Conservation (phyloP, 2,113 vertebrate genomes). For the Psophia crepitans region DNA sequence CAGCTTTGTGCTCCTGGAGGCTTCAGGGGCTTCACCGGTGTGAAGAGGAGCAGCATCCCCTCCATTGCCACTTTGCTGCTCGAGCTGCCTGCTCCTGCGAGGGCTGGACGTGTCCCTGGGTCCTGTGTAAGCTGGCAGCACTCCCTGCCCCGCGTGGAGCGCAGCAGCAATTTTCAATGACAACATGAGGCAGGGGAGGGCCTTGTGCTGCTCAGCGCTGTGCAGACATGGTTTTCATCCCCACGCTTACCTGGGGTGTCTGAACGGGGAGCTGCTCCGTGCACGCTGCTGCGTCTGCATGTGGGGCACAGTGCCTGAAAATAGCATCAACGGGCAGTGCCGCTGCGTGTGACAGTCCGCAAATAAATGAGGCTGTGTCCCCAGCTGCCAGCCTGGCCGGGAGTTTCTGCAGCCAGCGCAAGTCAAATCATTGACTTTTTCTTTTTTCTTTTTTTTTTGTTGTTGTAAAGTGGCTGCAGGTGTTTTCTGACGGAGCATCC, state of each 20-base stretch:
- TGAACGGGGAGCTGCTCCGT: not conserved
- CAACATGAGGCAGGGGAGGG: not conserved
- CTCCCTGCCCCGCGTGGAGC: not conserved
- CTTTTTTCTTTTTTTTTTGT: not conserved
- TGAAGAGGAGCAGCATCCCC: not conserved
- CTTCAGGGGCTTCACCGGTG: not conserved
- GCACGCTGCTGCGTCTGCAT: not conserved
- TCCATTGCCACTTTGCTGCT: not conserved
- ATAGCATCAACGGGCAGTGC: not conserved
- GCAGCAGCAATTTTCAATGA: not conserved
- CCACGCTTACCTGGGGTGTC: not conserved
- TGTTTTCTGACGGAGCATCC: not conserved
- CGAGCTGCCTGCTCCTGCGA: accelerated
- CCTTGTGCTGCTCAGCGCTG: accelerated
- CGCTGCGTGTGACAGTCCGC: not conserved
- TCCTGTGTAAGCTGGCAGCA: not conserved
- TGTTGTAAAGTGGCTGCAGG: constrained; percentile 45
- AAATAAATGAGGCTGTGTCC: not conserved
- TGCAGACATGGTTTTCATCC: accelerated
- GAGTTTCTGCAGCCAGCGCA: not conserved
- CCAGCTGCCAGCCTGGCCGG: not conserved
- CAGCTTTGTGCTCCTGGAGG: not conserved
- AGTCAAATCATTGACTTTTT: not conserved
- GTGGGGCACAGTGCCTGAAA: not conserved
- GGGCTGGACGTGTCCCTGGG: not conserved